Conservation (phyloP, 1,140 invertebrate genomes). For the Drosophila pachea region DNA sequence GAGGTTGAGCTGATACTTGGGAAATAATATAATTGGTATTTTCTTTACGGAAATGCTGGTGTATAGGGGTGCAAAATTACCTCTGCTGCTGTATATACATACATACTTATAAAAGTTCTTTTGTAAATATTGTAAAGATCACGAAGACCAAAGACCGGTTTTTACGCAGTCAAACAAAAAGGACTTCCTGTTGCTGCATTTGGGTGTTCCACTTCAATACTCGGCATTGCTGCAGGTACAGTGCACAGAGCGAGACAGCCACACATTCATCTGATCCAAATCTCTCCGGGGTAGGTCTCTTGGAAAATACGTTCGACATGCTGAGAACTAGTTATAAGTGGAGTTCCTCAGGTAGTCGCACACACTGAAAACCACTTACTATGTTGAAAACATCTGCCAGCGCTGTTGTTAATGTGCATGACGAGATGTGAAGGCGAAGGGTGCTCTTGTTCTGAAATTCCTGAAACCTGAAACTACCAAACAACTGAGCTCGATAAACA, state of each 20-base stretch:
- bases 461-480: constrained; percentile 57
- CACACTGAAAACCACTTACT: constrained; percentile 38
- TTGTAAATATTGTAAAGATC: not conserved
- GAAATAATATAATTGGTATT: no score
- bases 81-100: not conserved
- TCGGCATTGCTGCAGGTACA: constrained; percentile 57
- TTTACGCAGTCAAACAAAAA: constrained; percentile 37
- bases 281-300: constrained; percentile 34
- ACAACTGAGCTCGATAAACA: not conserved
- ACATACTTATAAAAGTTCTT: not conserved
- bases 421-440: constrained; percentile 24
- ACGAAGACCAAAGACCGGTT: constrained; percentile 28
- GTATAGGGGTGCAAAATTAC: no score
- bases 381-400: constrained; percentile 57
- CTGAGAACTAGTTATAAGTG: constrained; percentile 38
- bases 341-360: constrained; percentile 50
- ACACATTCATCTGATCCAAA: constrained; percentile 41
- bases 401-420: constrained; percentile 48
- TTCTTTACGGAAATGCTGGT: no score
- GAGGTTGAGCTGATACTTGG: no score
- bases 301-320: constrained; percentile 59
- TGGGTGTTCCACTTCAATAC: constrained; percentile 44
- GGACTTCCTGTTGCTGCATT: constrained; percentile 58
- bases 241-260: not conserved
- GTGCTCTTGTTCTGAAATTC: constrained; percentile 48